Base-by-base conservation (phyloP, 2,888 invertebrate genomes). In the Hipparchia semele region DNA sequence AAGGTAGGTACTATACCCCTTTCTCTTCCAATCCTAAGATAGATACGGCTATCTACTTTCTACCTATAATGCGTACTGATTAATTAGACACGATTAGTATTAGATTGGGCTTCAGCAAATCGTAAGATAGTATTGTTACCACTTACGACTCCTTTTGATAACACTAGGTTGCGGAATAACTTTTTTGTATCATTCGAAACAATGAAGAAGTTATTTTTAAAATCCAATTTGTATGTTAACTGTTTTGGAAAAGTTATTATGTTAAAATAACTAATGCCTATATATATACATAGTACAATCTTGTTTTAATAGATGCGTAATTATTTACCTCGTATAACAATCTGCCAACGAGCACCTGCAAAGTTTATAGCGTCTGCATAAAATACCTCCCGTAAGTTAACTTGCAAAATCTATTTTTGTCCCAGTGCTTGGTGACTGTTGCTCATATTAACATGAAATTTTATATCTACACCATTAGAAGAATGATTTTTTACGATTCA, bases 81-180 rank as follows among this genome's bases (percentile, higher is more conserved):
- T 92, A 92, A 93, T 93, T 91, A 90, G 88, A 85, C 85, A 87
- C 90, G 91, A 91, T 92, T 89, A 86, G 81, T 86, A 86, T 85
- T 83, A 45, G 84, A 84, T 82, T 80, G 80, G 83, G 88, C 86
- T 86, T 86, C 71, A 70, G 69, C 70, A 75, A 77, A 75, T 70
- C 64, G 64, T 74, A 65, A 74, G 77, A 77, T 79, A 80, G 75
- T 62, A 68, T 70, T 64, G 70, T 70, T 68, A 71, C 70, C 54
- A 74, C 58, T 70, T 68, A 71, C 68, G 59, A 74, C 58, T 73
- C 61, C 71, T 69, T 71, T 75, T 46, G 46, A 46, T 62, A n/a
- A 2, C 45, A n/a, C n/a, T 45, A 6, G 46, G 46, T 49, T 62
- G 39, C 59, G 12, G 59, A 23, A 23, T 9, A 23, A 7, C 13